Evolutionary conservation across 1,140 invertebrate genomes (phyloP).

Genomic region (Linepithema humile): DNA sequence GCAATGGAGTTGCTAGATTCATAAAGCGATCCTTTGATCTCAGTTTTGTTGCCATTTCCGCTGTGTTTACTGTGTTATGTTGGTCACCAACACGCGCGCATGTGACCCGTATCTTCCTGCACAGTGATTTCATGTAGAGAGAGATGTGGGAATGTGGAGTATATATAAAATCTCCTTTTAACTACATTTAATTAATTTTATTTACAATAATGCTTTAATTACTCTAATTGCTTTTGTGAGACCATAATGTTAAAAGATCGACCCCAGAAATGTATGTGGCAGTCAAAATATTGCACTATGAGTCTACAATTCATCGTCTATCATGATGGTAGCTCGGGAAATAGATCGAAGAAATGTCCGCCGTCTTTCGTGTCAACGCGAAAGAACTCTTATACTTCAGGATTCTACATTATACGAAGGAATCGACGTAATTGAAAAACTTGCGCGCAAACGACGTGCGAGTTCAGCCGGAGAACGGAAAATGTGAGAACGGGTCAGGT

Average conservation of each 20-base stretch:
- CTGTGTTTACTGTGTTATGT: slow-evolving; percentile 10
- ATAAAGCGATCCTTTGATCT: slow-evolving; percentile 47
- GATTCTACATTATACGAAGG: not conserved
- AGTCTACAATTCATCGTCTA: slow-evolving; percentile 2
- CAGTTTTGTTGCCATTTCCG: slow-evolving; percentile 13
- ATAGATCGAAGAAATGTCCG: not conserved
- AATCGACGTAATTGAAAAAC: slow-evolving; percentile 17
- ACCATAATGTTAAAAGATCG: no score
- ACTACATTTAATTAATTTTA: no score
- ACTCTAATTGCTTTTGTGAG: no score
- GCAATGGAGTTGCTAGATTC: slow-evolving; percentile 11
- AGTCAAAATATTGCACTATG: slow-evolving; percentile 2
- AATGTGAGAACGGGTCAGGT: slow-evolving; percentile 4
- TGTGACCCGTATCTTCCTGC: not conserved
- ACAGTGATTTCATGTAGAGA: not conserved
- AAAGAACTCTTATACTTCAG: slow-evolving; percentile 23
- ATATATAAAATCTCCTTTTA: not conserved
- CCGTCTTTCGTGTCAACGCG: slow-evolving; percentile 37
- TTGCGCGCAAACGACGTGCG: not conserved
- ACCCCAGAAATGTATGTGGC: not conserved
- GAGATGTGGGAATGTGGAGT: not conserved
- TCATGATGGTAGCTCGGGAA: not conserved
- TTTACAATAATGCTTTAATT: no score
- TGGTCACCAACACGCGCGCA: not conserved
- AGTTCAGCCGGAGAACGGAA: slow-evolving; percentile 18